Evolutionary conservation across 2,113 vertebrate genomes (phyloP).

Genomic region (Percopsis transmontana): DNA sequence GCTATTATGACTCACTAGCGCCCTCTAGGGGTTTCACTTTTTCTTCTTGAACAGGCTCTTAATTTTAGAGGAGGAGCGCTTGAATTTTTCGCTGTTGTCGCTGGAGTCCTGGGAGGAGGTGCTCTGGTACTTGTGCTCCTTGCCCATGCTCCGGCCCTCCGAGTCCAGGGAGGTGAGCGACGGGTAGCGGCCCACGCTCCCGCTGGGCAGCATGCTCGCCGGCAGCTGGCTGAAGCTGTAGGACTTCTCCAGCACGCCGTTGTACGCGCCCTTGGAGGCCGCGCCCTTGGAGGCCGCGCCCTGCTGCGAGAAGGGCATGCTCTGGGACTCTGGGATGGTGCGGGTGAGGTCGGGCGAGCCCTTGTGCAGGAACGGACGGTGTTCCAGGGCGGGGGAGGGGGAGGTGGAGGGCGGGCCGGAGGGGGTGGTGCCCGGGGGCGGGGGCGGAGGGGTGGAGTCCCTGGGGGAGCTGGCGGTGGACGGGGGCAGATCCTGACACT

Average conservation of each 20-base stretch:
- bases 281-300: neutral
- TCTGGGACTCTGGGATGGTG: conserved; percentile 86
- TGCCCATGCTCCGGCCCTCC: conserved; percentile 79
- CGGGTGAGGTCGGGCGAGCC: conserved; percentile 87
- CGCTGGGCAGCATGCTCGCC: conserved; percentile 74
- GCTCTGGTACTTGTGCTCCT: conserved; percentile 86
- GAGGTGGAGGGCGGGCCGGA: conserved; percentile 50
- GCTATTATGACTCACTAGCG: conserved; percentile 14
- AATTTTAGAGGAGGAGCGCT: conserved; percentile 95
- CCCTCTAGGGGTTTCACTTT: conserved; percentile 61
- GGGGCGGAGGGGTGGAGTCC: conserved; percentile 19
- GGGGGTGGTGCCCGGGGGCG: conserved; percentile 78
- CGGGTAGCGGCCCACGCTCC: conserved; percentile 83
- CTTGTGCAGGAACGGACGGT: conserved; percentile 76
- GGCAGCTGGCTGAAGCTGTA: conserved; percentile 95
- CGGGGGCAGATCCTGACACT: conserved; percentile 74
- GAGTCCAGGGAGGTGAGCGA: conserved; percentile 85
- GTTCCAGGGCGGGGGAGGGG: conserved; percentile 74
- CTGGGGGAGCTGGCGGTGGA: conserved; percentile 48
- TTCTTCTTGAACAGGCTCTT: conserved; percentile 98
- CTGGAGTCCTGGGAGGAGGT: conserved; percentile 89
- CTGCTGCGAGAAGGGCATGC: conserved; percentile 83
- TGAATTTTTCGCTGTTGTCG: conserved; percentile 90
- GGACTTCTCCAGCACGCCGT: conserved; percentile 96
- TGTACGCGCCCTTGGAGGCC: conserved; percentile 81